Evolutionary conservation across 92 coral and sea anemone species (phyloP), one percentile per base, ranked within the genome.

Genomic region (Phenganax marumi): DNA sequence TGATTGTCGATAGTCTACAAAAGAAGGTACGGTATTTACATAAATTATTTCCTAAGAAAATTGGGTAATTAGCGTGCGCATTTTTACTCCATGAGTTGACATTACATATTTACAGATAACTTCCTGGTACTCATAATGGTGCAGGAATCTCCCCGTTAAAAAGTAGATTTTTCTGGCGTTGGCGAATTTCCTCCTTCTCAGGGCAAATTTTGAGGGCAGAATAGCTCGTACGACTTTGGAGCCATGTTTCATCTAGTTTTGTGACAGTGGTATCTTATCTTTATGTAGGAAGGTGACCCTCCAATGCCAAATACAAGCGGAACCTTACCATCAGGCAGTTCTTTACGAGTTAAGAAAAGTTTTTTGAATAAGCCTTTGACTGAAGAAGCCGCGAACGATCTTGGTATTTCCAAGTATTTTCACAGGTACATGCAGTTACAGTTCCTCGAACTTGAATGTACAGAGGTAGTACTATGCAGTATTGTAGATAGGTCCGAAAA

Each of bases 281-380:
- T 64, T 70, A 25, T 49, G 26, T 24, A 96, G 99, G 92, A 90
- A 54, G 93, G 91, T 19, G 97, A 96, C 77, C 99, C 99, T 10
- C 93, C 97, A 14, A 96, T 96, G 99, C 99, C 99, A n/a, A 92
- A 93, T 22, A 89, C 93, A 68, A 91, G 85, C 8, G 87, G 93
- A 21, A 84, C 93, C 52, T 76, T 92, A 60, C 99, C 99, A 16
- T 96, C 99, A 79, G 99, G 99, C 25, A 96, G 88, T 76, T 91
- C 96, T 14, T 87, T 91, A 26, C 89, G 93, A 21, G 92, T 90
- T 10, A 91, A 90, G 85, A 89, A 93, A 83, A 90, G 91, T 47
- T 86, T 92, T 61, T 84, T 93, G 23, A 91, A 92, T 85, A 91
- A 89, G 71, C 90, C 97, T 26, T 90, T 96, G n/a, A 92, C 93